A percentile compares a stretch with the other conserved stretches of the same genome.
phyloP scores from a whole-genome alignment of 2,888 invertebrate genomes.

The Pammene fasciana region DNA sequence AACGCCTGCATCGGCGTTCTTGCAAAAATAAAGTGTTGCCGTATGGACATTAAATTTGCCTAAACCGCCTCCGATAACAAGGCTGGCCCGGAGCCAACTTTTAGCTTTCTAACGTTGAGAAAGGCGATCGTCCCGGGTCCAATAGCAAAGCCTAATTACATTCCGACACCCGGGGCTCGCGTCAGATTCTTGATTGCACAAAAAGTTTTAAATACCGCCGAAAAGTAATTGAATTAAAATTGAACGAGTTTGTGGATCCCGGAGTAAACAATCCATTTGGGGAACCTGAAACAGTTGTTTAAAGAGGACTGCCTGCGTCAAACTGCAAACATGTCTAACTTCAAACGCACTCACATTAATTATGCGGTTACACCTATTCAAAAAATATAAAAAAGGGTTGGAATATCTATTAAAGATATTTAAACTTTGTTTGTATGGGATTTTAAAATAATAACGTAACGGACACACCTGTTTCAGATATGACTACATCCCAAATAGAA shows the following conservation, averaged over 20 bases:
- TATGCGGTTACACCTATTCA: neutral
- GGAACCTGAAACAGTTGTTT: constrained; percentile 31
- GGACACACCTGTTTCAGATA: constrained; percentile 84
- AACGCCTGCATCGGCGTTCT: constrained; percentile 21
- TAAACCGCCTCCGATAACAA: constrained; percentile 40
- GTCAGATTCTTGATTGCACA: constrained; percentile 34
- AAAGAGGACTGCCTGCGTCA: constrained; percentile 21
- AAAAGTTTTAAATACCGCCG: constrained; percentile 33
- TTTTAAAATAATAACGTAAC: neutral
- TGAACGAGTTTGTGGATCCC: constrained; percentile 32
- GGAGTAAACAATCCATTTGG: constrained; percentile 31
- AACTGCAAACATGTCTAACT: constrained; percentile 12
- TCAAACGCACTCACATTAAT: neutral
- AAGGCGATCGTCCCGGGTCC: constrained; percentile 45
- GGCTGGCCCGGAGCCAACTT: constrained; percentile 44
- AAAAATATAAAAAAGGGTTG: neutral
- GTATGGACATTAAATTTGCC: constrained; percentile 40
- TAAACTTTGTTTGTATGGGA: too few relatives aligned
- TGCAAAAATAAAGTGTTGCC: constrained; percentile 39
- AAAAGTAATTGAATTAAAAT: constrained; percentile 40
- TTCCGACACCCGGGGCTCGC: constrained; percentile 45
- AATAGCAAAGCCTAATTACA: constrained; percentile 52
- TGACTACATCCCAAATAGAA: constrained; percentile 96
- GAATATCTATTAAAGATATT: too few relatives aligned
- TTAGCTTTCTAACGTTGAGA: constrained; percentile 41